Base-by-base conservation (phyloP, 2,113 vertebrate genomes). In the Riparia riparia region DNA sequence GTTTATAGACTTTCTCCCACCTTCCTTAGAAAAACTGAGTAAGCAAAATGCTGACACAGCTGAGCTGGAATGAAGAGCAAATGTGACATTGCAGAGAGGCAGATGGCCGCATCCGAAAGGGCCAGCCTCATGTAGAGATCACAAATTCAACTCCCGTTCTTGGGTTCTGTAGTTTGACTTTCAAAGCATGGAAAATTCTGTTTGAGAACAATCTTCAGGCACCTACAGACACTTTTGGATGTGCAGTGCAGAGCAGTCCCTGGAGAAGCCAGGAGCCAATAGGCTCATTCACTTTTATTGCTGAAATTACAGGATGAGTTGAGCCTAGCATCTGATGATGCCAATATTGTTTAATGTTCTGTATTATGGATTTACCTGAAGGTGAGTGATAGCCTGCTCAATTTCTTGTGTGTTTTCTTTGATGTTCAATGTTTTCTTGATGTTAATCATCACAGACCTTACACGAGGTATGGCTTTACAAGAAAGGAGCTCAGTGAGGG, bases 331-430 rank as follows among this genome's bases (percentile, higher is more conserved):
- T 89, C 63, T 69, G 84, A 79, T 69, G 50, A 53, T 72, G 87
- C 45, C 78, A 82, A 26, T 72, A 91, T 63, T 88, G 78, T 69
- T 94, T 94, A 91, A 65, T 88, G 91, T 90, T 90, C 81, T 91
- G 61, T 89, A 28, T 89, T 82, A 91, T 34, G 47, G 91, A 95
- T 93, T 93, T 77, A 91, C 26, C 66, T 88, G 53, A 44, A 82
- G 37, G 45, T 80, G 74, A 85, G 31, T 58, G 54, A 65, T 37
- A 57, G 28, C 22, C 77, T 72, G 41, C 66, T 91, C 81, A 44
- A 77, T 90, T 93, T 82, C 54, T 47, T 16, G 1, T 76, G 66
- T 86, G 64, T 72, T 89, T 90, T 70, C 82, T 85, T 95, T 89
- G 51, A 60, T 60, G 45, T 53, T 90, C 68, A 47, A 12, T 6